Conservation (phyloP, 2,888 invertebrate genomes). For the Leptinotarsa rubiginosa region DNA sequence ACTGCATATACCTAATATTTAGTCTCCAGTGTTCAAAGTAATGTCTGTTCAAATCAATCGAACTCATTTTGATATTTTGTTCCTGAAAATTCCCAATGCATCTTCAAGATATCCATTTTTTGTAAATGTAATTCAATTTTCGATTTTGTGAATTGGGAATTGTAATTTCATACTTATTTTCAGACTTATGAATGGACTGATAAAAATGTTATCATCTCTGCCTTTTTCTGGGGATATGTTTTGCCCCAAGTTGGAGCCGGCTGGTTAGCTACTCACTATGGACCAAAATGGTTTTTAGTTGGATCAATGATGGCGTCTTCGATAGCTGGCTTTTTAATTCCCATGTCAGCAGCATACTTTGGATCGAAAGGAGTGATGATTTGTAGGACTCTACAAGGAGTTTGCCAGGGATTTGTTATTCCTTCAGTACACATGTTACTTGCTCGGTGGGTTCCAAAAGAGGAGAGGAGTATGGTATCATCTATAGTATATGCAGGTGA, state of each 20-base stretch:
- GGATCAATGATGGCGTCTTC: slow-evolving; percentile 72
- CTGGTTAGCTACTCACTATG: slow-evolving; percentile 77
- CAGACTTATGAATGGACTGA: slow-evolving; percentile 66
- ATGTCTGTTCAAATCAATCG: too few relatives aligned
- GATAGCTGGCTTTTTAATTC: slow-evolving; percentile 74
- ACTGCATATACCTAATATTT: too few relatives aligned
- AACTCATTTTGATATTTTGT: too few relatives aligned
- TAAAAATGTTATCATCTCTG: slow-evolving; percentile 72
- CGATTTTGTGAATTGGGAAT: too few relatives aligned
- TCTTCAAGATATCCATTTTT: too few relatives aligned
- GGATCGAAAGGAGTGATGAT: slow-evolving; percentile 74
- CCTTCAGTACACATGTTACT: slow-evolving; percentile 79
- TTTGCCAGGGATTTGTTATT: slow-evolving; percentile 79
- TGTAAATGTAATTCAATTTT: too few relatives aligned
- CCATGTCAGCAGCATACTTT: slow-evolving; percentile 74
- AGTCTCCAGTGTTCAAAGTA: too few relatives aligned
- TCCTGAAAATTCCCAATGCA: too few relatives aligned
- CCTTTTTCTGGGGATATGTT: slow-evolving; percentile 85
- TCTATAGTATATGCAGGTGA: slow-evolving; percentile 51
- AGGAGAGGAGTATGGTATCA: slow-evolving; percentile 71
- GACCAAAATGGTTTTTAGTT: slow-evolving; percentile 77
- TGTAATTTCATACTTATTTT: neutral
- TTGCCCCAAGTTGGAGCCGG: slow-evolving; percentile 79
- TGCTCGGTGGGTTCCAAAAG: slow-evolving; percentile 79
- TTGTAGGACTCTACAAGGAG: slow-evolving; percentile 78